Percentiles rank a stretch among this genome's conserved stretches.
These are phyloP conservation scores for Spinibarbus caldwelli DNA, from an alignment of 2,797 vertebrate genomes.

Conservation along the genomic window DNA sequence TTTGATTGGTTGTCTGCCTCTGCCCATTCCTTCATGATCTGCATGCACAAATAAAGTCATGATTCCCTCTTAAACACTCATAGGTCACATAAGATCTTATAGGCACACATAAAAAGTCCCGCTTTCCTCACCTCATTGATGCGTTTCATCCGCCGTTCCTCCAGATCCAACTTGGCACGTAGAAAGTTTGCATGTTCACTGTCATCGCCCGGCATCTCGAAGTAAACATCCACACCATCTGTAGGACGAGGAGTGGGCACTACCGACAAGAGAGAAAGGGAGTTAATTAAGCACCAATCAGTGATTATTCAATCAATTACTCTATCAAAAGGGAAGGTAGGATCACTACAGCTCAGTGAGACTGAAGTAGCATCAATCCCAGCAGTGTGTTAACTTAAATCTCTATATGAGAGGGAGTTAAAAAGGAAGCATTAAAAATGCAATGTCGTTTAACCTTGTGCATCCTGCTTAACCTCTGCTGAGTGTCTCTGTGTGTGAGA, in stretches of 20 bases:
- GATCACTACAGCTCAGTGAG: conserved; percentile 2
- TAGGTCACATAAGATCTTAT: background rate
- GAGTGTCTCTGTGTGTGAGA: background rate
- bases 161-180: conserved; percentile 90
- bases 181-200: conserved; percentile 91
- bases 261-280: conserved; percentile 56
- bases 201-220: conserved; percentile 89
- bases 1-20: conserved; percentile 91
- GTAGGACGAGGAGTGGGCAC: conserved; percentile 84
- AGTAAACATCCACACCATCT: conserved; percentile 92
- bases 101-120: background rate
- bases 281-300: conserved; percentile 31
- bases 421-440: conserved; percentile 33
- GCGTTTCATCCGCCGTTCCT: conserved; percentile 89
- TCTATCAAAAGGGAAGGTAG: conserved; percentile 22
- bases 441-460: background rate
- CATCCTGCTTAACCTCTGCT: no score
- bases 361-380: conserved; percentile 26
- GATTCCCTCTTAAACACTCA: background rate
- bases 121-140: conserved; percentile 85
- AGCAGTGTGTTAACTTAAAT: conserved; percentile 37
- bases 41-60: conserved; percentile 11
- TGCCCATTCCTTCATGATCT: conserved; percentile 97
- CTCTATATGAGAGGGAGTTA: conserved; percentile 27
- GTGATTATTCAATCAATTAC: background rate